Evolutionary conservation across 2,797 vertebrate genomes (phyloP).

Genomic region (Esox lucius): DNA sequence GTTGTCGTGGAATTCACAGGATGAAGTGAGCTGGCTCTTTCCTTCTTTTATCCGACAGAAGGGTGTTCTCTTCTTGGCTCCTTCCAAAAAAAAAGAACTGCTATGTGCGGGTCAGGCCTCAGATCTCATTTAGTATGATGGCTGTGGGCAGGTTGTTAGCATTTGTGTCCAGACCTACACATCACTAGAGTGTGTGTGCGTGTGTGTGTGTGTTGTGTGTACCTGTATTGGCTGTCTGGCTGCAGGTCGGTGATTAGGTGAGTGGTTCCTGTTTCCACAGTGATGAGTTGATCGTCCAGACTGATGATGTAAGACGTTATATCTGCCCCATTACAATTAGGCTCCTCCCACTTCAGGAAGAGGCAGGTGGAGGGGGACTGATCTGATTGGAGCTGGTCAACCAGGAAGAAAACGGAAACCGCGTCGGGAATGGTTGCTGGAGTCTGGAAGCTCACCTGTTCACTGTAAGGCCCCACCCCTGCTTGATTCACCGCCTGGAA

Average conservation of each 20-base stretch:
- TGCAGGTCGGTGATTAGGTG: slow-evolving; percentile 84
- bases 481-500: slow-evolving; percentile 90
- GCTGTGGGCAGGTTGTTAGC: not conserved
- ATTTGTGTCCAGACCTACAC: not conserved
- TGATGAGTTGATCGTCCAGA: slow-evolving; percentile 78
- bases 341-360: slow-evolving; percentile 92
- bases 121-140: too few species aligned
- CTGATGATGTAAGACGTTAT: slow-evolving; percentile 88
- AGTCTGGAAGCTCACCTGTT: slow-evolving; percentile 84
- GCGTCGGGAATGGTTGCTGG: slow-evolving; percentile 84
- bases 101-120: too few species aligned
- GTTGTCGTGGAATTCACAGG: too few species aligned
- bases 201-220: slow-evolving; percentile 42
- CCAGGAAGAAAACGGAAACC: slow-evolving; percentile 75
- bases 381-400: slow-evolving; percentile 77
- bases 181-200: not conserved
- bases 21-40: too few species aligned
- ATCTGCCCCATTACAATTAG: slow-evolving; percentile 89
- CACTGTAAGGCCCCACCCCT: slow-evolving; percentile 88
- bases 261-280: slow-evolving; percentile 78
- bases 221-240: slow-evolving; percentile 95
- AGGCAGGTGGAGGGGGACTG: slow-evolving; percentile 88
- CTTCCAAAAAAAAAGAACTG: too few species aligned
- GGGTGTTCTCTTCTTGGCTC: too few species aligned
- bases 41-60: too few species aligned